Percentiles rank a stretch among this genome's conserved stretches.
Conservation (phyloP, 2,888 invertebrate species). For the Limenitis camilla region DNA sequence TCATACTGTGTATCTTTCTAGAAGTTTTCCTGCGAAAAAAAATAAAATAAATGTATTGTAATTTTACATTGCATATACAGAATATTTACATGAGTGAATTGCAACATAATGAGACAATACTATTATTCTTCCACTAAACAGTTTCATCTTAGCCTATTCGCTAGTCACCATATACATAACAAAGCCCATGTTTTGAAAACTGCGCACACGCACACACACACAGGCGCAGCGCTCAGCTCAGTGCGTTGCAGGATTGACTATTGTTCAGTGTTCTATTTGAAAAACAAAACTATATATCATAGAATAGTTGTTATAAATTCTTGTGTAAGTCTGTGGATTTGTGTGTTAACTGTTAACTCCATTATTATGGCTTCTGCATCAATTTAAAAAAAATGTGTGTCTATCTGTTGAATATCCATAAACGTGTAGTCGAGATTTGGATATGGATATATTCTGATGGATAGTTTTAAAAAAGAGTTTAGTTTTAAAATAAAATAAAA, state of each 20-base stretch:
- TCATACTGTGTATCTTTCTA: too few species aligned
- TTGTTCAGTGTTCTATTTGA: conserved; percentile 17
- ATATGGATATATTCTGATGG: too few species aligned
- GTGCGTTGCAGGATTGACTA: conserved; percentile 10
- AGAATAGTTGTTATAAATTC: too few species aligned
- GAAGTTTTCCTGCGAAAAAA: too few species aligned
- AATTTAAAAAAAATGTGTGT: too few species aligned
- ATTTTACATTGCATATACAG: background rate
- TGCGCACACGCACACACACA: background rate
- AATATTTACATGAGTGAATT: conserved; percentile 3
- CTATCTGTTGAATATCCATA: too few species aligned
- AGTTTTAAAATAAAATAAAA: too few species aligned
- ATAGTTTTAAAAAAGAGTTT: too few species aligned
- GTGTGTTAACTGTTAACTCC: background rate
- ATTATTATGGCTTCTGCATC: too few species aligned
- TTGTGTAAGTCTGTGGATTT: background rate
- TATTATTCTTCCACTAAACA: conserved; percentile 13
- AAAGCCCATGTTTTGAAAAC: conserved; percentile 25
- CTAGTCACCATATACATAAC: conserved; percentile 14
- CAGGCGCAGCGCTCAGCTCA: conserved; percentile 9
- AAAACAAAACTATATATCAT: too few species aligned
- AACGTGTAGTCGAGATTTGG: too few species aligned
- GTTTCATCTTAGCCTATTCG: conserved; percentile 18
- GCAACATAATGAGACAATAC: conserved; percentile 16
- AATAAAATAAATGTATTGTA: background rate